Evolutionary conservation across 2,888 invertebrate species (phyloP).

Genomic region (Drosophila nigricruria): DNA sequence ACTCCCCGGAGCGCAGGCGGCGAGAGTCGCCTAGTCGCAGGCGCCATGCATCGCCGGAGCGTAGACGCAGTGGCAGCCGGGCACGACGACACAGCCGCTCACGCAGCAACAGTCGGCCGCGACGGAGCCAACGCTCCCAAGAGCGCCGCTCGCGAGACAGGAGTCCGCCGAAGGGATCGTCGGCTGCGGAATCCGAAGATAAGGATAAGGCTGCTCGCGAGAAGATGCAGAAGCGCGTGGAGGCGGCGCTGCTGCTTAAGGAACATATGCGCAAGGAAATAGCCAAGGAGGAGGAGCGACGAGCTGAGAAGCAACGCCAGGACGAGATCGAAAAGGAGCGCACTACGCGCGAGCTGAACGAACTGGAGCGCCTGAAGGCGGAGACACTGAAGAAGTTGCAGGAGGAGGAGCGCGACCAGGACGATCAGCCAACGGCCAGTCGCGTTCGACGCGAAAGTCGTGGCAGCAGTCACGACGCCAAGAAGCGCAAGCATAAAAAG

Average conservation of each 20-base stretch:
- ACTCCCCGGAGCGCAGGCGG: conserved; percentile 49
- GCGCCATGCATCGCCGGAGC: conserved; percentile 47
- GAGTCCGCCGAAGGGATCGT: conserved; percentile 37
- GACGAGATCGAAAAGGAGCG: conserved; percentile 84
- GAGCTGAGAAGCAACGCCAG: conserved; percentile 85
- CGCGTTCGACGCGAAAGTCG: conserved; percentile 50
- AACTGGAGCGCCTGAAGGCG: conserved; percentile 84
- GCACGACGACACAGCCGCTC: conserved; percentile 58
- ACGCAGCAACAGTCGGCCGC: conserved; percentile 55
- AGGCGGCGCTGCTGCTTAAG: conserved; percentile 86
- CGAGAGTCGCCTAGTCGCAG: conserved; percentile 53
- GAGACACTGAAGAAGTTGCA: conserved; percentile 83
- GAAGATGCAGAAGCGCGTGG: conserved; percentile 85
- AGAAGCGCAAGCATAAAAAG: conserved; percentile 83
- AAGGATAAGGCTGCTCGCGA: conserved; percentile 83
- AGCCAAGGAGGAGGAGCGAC: conserved; percentile 87
- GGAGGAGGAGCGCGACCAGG: conserved; percentile 75
- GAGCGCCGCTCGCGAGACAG: conserved; percentile 45
- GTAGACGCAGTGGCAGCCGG: conserved; percentile 57
- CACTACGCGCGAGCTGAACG: conserved; percentile 82
- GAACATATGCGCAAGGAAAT: conserved; percentile 88
- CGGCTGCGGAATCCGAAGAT: conserved; percentile 57
- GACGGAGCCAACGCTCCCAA: conserved; percentile 46
- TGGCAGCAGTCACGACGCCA: conserved; percentile 64
- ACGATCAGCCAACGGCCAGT: conserved; percentile 13